Evolutionary conservation across 2,113 vertebrate genomes (phyloP), one percentile per base, ranked within the genome.

Genomic region (Enhydra lutris): DNA sequence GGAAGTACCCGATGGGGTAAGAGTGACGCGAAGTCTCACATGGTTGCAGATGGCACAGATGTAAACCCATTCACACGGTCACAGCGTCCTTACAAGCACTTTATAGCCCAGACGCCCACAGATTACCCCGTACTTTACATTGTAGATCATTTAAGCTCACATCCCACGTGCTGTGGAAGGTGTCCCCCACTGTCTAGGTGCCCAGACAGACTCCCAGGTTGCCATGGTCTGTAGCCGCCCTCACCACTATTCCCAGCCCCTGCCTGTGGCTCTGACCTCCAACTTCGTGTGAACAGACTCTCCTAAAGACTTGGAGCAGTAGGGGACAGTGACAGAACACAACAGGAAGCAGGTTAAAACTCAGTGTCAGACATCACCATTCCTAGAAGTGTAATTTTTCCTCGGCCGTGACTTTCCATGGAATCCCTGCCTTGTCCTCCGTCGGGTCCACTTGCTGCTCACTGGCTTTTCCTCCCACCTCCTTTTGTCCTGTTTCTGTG

Each of bases 161-260:
- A 20, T 52, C 24, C 17, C 1, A 14, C 9, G 1, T 4, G 39
- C 59, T 3, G 0, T 21, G 4, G 15, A 85, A 18, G 4, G 13
- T 7, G 69, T 59, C 23, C 47, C 42, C 86, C 87, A 7, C 1
- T 31, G 15, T 85, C 39, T 52, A 34, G 55, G 39, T 7, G 23
- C 39, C 59, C 24, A 61, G 23, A 61, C 23, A 61, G 59, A 61
- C 59, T n/a, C 10, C n/a, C 31, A 4, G 23, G 52, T 47, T 0
- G 0, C 17, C 31, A 50, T 15, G 8, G 11, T 67, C 47, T 39
- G 47, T 55, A 52, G 71, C 29, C 3, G 4, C 26, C 26, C n/a
- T 80, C 31, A 8, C 42, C 26, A 5, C 18, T 18, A 8, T 23
- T 17, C 39, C 89, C 12, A 11, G 74, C 12, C 42, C 42, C n/a